Conservation (phyloP, 2,888 invertebrate genomes). For the Colostygia pectinataria region DNA sequence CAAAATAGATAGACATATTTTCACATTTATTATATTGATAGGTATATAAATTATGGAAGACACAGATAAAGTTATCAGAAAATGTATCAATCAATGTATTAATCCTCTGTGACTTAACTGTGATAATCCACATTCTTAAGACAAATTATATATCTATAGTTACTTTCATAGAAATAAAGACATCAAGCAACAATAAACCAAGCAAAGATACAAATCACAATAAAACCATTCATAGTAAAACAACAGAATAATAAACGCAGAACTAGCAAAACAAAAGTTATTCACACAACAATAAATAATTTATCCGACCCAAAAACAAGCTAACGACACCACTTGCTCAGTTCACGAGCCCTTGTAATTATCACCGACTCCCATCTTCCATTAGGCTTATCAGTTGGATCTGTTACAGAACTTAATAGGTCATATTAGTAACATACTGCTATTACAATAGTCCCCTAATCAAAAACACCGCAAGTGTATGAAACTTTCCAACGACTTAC, state of each 20-base stretch:
- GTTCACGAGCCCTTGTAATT: constrained; percentile 45
- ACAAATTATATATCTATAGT: too few relatives aligned
- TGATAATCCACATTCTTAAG: too few relatives aligned
- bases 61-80: too few relatives aligned
- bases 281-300: constrained; percentile 47
- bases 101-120: too few relatives aligned
- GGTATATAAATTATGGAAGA: too few relatives aligned
- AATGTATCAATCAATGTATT: too few relatives aligned
- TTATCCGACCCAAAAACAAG: constrained; percentile 51
- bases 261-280: constrained; percentile 37
- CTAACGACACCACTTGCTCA: constrained; percentile 37
- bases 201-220: constrained; percentile 18
- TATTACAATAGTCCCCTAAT: constrained; percentile 17
- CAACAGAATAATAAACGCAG: constrained; percentile 27
- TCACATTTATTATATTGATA: too few relatives aligned
- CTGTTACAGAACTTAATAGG: constrained; percentile 55
- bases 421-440: constrained; percentile 45
- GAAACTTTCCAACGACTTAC: background rate
- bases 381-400: constrained; percentile 56
- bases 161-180: background rate
- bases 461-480: constrained; percentile 18
- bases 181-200: constrained; percentile 1
- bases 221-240: constrained; percentile 19
- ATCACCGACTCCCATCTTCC: constrained; percentile 59
- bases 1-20: too few relatives aligned